phyloP scores from a whole-genome alignment of 1,140 invertebrate genomes.

The Thalassaphorura encarpata region DNA sequence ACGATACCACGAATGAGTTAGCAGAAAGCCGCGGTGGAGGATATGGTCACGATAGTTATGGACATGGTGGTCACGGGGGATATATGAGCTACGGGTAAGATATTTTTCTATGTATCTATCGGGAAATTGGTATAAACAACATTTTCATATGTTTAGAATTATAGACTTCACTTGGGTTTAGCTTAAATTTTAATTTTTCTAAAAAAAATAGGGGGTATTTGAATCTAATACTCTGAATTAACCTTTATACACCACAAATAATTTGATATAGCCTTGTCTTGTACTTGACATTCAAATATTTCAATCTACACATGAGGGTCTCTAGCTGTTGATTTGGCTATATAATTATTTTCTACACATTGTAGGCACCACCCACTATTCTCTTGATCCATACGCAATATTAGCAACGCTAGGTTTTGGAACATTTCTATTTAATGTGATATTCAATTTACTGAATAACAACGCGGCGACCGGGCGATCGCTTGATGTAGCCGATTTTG shows the following conservation, averaged over 20 bases:
- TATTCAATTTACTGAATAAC: conserved; percentile 34
- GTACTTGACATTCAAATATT: too few species aligned
- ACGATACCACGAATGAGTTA: conserved; percentile 25
- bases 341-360: neutral
- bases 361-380: too few species aligned
- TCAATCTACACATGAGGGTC: too few species aligned
- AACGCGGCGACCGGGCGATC: conserved; percentile 26
- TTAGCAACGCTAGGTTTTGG: conserved; percentile 34
- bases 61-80: conserved; percentile 20
- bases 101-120: conserved; percentile 32
- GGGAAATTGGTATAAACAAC: neutral
- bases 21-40: conserved; percentile 23
- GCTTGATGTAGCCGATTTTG: conserved; percentile 32
- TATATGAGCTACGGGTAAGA: conserved; percentile 31
- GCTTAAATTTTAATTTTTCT: too few species aligned
- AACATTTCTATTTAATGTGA: conserved; percentile 34
- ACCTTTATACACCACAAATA: too few species aligned
- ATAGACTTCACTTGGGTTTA: too few species aligned
- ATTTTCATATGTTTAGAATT: too few species aligned
- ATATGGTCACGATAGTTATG: conserved; percentile 22
- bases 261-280: too few species aligned
- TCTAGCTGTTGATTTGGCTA: too few species aligned
- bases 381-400: conserved; percentile 34
- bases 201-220: too few species aligned
- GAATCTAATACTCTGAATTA: neutral